A percentile compares a stretch with the other conserved stretches of the same genome.
phyloP scores from a whole-genome alignment of 2,888 invertebrate species.

The Oscheius sp. region DNA sequence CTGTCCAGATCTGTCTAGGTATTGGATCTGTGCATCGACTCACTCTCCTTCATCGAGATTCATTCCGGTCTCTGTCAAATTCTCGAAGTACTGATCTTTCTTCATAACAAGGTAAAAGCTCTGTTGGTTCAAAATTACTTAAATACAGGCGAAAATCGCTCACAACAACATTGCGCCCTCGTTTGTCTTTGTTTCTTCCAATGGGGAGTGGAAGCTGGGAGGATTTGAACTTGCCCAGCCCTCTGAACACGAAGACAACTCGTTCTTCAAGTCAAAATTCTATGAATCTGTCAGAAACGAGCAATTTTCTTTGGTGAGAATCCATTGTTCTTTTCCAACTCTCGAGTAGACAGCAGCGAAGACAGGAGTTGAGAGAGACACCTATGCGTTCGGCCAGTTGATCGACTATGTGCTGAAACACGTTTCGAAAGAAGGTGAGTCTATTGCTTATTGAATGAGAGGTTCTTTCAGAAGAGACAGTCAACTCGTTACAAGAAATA shows the following conservation, averaged over 20 bases:
- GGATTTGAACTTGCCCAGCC: slow-evolving; percentile 35
- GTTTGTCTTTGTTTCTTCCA: slow-evolving; percentile 32
- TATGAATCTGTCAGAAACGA: not conserved
- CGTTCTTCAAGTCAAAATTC: slow-evolving; percentile 18
- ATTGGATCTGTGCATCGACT: slow-evolving; percentile 35
- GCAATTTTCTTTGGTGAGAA: slow-evolving; percentile 6
- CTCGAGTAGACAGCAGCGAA: not conserved
- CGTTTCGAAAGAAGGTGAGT: not conserved
- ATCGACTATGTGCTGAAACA: slow-evolving; percentile 14
- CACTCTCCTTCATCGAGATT: slow-evolving; percentile 27
- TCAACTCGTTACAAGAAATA: not conserved
- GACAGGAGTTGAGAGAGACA: slow-evolving; percentile 14
- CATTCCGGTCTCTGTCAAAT: slow-evolving; percentile 36
- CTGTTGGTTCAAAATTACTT: not conserved
- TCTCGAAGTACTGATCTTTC: slow-evolving; percentile 26
- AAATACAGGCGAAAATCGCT: slow-evolving; percentile 35
- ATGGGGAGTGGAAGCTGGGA: slow-evolving; percentile 39
- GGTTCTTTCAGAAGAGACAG: slow-evolving; percentile 26
- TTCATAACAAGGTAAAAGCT: slow-evolving; percentile 30
- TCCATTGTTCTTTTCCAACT: not conserved
- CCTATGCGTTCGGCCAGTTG: slow-evolving; percentile 30
- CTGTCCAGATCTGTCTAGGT: slow-evolving; percentile 4
- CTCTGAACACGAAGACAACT: not conserved
- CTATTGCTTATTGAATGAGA: not conserved
- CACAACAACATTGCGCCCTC: slow-evolving; percentile 39